Evolutionary conservation across 2,797 vertebrate species (phyloP).

Genomic region (Steatocranus sp.): DNA sequence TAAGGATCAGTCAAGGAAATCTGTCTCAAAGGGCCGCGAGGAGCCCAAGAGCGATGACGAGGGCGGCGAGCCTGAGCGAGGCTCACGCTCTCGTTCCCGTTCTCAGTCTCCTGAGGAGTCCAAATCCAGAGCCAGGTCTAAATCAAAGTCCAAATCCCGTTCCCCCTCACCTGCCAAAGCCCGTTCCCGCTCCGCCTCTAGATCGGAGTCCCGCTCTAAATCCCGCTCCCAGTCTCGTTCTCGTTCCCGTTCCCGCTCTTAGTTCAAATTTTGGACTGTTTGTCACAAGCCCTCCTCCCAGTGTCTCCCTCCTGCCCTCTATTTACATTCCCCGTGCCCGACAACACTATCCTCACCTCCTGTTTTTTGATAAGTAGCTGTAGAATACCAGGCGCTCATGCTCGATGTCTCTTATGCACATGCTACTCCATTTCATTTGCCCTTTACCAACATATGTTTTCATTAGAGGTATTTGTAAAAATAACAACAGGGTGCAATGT

Average conservation of each 20-base stretch:
- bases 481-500: constrained; percentile 54
- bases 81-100: constrained; percentile 67
- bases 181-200: constrained; percentile 81
- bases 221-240: constrained; percentile 69
- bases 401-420: constrained; percentile 50
- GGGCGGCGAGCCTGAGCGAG: constrained; percentile 34
- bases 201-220: constrained; percentile 66
- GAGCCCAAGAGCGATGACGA: constrained; percentile 72
- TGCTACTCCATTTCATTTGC: constrained; percentile 48
- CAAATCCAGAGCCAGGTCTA: constrained; percentile 79
- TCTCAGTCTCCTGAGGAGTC: constrained; percentile 77
- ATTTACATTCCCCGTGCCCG: constrained; percentile 46
- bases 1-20: constrained; percentile 78
- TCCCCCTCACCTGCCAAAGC: constrained; percentile 81
- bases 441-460: constrained; percentile 42
- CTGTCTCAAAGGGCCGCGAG: constrained; percentile 74
- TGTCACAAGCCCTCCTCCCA: neutral
- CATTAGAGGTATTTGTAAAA: constrained; percentile 60
- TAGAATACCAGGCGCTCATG: constrained; percentile 50
- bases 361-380: constrained; percentile 71
- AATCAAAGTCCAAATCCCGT: constrained; percentile 80
- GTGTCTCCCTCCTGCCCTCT: neutral
- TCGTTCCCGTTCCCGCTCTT: constrained; percentile 73
- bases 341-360: neutral
- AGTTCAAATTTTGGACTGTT: constrained; percentile 52